Conservation (phyloP, 2,888 invertebrate genomes). For the Drosophila kanekoi region DNA sequence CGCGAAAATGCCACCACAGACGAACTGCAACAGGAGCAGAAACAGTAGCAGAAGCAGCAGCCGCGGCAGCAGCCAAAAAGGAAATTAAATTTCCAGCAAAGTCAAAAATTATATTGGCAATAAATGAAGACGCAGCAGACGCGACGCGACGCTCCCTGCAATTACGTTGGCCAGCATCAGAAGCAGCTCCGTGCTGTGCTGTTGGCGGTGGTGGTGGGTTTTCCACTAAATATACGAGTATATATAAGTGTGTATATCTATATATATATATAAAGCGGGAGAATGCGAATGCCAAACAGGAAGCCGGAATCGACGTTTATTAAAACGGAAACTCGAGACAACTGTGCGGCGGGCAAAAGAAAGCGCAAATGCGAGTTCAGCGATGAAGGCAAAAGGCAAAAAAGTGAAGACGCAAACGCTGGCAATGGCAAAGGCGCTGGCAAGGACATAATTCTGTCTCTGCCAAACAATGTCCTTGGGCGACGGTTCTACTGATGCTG, state of each 20-base stretch:
- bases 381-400: conserved; percentile 13
- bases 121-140: conserved; percentile 74
- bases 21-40: conserved; percentile 18
- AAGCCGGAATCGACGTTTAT: conserved; percentile 82
- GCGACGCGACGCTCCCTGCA: conserved; percentile 61
- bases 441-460: conserved; percentile 69
- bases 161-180: conserved; percentile 49
- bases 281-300: conserved; percentile 65
- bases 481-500: conserved; percentile 37
- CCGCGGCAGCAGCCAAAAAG: conserved; percentile 50
- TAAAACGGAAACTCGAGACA: conserved; percentile 82
- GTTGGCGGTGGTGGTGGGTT: conserved; percentile 28
- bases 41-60: conserved; percentile 6
- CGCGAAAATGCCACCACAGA: conserved; percentile 45
- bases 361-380: conserved; percentile 23
- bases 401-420: conserved; percentile 33
- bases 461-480: conserved; percentile 70
- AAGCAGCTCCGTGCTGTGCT: background rate
- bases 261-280: conserved; percentile 11
- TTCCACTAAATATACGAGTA: conserved; percentile 36
- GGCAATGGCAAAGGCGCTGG: conserved; percentile 1
- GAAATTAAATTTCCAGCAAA: conserved; percentile 83
- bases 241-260: conserved; percentile 21
- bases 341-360: conserved; percentile 60
- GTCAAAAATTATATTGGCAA: conserved; percentile 82